phyloP scores from a whole-genome alignment of 2,888 invertebrate genomes.

The Oscheius sp. region DNA sequence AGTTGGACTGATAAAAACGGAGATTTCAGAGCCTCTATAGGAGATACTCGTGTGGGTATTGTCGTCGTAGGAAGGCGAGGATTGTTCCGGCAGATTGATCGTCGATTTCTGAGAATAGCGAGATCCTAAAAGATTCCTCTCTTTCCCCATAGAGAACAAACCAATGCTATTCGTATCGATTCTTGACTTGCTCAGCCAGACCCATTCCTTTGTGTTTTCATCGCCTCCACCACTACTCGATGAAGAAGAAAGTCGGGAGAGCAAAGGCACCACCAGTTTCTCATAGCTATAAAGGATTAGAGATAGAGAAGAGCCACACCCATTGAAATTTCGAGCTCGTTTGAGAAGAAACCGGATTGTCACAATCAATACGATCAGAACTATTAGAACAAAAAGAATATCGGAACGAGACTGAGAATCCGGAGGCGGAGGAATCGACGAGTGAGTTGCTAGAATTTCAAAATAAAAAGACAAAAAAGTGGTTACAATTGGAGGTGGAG shows the following conservation, averaged over 20 bases:
- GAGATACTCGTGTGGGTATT: slow-evolving; percentile 55
- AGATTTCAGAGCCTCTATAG: slow-evolving; percentile 67
- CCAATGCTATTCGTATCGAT: slow-evolving; percentile 47
- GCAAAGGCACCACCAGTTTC: slow-evolving; percentile 62
- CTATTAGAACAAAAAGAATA: slow-evolving; percentile 6
- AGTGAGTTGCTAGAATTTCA: neutral
- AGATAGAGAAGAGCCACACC: neutral
- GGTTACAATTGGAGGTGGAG: slow-evolving; percentile 14
- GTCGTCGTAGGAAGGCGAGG: slow-evolving; percentile 48
- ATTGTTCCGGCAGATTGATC: slow-evolving; percentile 47
- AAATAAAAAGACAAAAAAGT: neutral
- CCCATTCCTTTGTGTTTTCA: slow-evolving; percentile 64
- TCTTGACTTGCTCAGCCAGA: slow-evolving; percentile 56
- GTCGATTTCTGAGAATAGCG: slow-evolving; percentile 60
- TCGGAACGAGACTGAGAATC: slow-evolving; percentile 14
- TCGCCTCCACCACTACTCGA: slow-evolving; percentile 43
- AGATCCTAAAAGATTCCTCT: slow-evolving; percentile 44
- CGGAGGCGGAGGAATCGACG: neutral
- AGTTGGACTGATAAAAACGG: slow-evolving; percentile 63
- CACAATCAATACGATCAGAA: neutral
- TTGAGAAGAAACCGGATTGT: neutral
- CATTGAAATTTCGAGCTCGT: slow-evolving; percentile 19
- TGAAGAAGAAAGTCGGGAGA: slow-evolving; percentile 59
- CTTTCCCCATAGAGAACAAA: neutral
- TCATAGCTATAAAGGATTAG: slow-evolving; percentile 55